Evolutionary conservation across 2,113 vertebrate species (phyloP), one percentile per base, ranked within the genome.

Genomic region (Channa argus): DNA sequence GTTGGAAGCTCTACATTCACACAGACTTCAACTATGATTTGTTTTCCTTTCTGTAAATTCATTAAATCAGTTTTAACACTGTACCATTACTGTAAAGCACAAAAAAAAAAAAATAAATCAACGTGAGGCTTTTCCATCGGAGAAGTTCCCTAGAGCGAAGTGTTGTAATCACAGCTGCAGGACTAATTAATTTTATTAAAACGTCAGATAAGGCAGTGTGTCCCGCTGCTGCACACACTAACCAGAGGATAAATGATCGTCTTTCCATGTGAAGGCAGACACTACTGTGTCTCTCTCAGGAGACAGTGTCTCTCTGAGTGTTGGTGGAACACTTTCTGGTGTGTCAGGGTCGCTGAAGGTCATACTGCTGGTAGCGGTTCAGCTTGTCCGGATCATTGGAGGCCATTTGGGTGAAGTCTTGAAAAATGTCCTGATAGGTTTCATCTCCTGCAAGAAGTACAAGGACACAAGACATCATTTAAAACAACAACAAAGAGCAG

Each of bases 381-480:
- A 99, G 93, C 92, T 97, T 98, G 77, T 98, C 97, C 4, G 98
- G 98, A 86, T 99, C 95, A 70, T 99, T 96, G 69, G 98, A 97
- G n/a, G 98, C 98, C 97, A 99, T 99, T 86, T 98, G 96, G 67
- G 97, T 96, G 92, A 98, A 99, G 88, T 99, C 98, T 90, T 98
- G 96, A 87, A 99, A 99, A 87, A 99, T 99, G 90, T 99, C 98
- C 91, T 98, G 97, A 86, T 98, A 99, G 52, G 97, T 96, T 95
- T 98, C 98, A 69, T 99, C 97, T 81, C 98, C 98, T 99, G 93
- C 53, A 79, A 56, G 65, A 59, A 36, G 5, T 60, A 74, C 34
- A 50, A 5, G 2, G 3, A 63, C 14, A 84, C 14, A 5, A 39
- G 4, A 60, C 2, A 0, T 45, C 24, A 46, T 24, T 24, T 24